Evolutionary conservation across 2,888 invertebrate genomes (phyloP).

Genomic region (Nemotelus pantherinus): DNA sequence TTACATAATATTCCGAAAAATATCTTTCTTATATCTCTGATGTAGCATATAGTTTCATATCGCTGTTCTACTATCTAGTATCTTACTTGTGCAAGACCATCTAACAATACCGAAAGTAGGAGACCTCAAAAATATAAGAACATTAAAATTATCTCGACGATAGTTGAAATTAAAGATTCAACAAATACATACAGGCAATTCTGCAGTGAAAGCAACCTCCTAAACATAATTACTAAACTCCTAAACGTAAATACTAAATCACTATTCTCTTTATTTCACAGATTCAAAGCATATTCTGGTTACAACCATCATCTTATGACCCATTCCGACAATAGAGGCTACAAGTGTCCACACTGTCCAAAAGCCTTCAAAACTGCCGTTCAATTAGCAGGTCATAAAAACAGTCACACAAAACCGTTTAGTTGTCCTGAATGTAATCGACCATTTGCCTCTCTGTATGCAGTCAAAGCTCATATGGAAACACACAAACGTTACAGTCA

Average conservation of each 20-base stretch:
- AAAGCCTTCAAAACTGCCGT: constrained; percentile 84
- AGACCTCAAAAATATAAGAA: too few relatives aligned
- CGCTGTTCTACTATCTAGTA: too few relatives aligned
- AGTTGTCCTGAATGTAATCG: constrained; percentile 80
- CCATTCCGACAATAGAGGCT: constrained; percentile 79
- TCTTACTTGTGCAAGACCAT: too few relatives aligned
- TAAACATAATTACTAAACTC: too few relatives aligned
- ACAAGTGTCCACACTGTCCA: constrained; percentile 79
- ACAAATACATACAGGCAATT: too few relatives aligned
- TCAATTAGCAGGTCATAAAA: constrained; percentile 81
- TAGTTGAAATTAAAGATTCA: too few relatives aligned
- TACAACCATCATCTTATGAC: constrained; percentile 81
- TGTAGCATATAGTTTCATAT: too few relatives aligned
- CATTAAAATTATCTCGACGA: too few relatives aligned
- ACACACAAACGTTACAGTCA: constrained; percentile 74
- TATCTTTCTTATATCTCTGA: too few relatives aligned
- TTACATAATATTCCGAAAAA: too few relatives aligned
- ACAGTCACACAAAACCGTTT: constrained; percentile 83
- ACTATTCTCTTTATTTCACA: constrained; percentile 53
- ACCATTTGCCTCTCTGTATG: constrained; percentile 81
- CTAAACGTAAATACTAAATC: neutral
- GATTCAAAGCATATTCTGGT: constrained; percentile 82
- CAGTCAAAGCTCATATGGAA: constrained; percentile 79
- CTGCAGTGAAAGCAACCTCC: too few relatives aligned
- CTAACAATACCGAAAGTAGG: too few relatives aligned